A percentile compares a stretch with the other conserved stretches of the same genome.
These are phyloP conservation scores for Drosophila ercepeae DNA, from an alignment of 1,140 invertebrate species.

Conservation along the genomic window DNA sequence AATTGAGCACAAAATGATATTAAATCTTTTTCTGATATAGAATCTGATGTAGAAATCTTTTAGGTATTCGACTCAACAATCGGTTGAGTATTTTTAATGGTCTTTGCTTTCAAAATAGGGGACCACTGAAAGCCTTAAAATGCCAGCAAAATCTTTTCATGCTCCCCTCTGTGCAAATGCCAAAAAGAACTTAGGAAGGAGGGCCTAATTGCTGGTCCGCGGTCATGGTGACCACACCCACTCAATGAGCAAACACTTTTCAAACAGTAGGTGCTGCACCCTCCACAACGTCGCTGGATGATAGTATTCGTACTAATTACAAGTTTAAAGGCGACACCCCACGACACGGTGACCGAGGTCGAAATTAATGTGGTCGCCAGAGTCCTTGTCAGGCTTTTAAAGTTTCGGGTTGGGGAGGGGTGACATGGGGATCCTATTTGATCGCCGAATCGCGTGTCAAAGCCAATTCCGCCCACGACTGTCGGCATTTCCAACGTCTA, in stretches of 20 bases:
- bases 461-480: slow-evolving; percentile 53
- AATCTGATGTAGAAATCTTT: too few relatives aligned
- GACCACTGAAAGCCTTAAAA: slow-evolving; percentile 18
- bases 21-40: too few relatives aligned
- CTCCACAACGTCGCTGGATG: not conserved
- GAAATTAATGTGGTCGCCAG: slow-evolving; percentile 46
- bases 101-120: too few relatives aligned
- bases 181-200: slow-evolving; percentile 35
- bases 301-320: slow-evolving; percentile 63
- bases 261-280: slow-evolving; percentile 25
- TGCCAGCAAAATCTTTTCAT: slow-evolving; percentile 15
- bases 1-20: too few relatives aligned
- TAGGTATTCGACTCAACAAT: too few relatives aligned
- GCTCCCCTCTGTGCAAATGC: slow-evolving; percentile 17
- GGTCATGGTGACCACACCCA: slow-evolving; percentile 49
- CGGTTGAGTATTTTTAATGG: too few relatives aligned
- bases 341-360: not conserved
- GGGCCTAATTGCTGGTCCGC: slow-evolving; percentile 61
- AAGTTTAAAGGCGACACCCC: slow-evolving; percentile 43
- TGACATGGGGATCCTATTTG: slow-evolving; percentile 25
- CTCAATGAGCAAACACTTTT: slow-evolving; percentile 59
- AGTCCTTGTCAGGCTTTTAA: slow-evolving; percentile 25
- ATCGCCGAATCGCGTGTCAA: slow-evolving; percentile 66
- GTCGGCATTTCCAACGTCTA: slow-evolving; percentile 28
- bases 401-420: not conserved